Conservation (phyloP, 2,797 vertebrate genomes). For the Picus viridis region DNA sequence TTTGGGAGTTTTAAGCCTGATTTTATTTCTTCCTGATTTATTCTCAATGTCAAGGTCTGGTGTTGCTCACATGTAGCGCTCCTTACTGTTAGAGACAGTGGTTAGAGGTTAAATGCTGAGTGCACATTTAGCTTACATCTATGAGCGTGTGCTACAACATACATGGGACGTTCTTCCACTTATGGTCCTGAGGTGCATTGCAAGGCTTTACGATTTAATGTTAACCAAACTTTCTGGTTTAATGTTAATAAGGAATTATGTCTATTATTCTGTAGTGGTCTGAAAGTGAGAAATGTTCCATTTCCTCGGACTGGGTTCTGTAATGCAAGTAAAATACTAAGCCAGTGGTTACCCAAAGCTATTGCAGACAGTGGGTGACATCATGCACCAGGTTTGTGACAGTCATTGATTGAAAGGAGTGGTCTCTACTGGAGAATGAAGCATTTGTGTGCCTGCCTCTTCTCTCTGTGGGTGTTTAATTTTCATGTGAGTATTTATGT, state of each 20-base stretch:
- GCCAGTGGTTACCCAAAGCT: not conserved
- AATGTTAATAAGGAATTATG: not conserved
- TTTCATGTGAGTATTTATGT: not conserved
- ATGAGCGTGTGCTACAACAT: fast-evolving
- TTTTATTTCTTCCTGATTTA: not conserved
- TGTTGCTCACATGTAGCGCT: not conserved
- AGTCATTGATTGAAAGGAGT: not conserved
- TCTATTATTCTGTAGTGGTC: not conserved
- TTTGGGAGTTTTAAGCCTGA: not conserved
- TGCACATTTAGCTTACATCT: not conserved
- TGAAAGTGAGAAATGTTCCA: not conserved
- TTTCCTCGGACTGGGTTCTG: not conserved
- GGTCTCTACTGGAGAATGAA: not conserved
- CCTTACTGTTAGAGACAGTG: not conserved
- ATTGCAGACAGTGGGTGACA: fast-evolving
- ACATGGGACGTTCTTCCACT: not conserved
- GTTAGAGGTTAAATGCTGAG: not conserved
- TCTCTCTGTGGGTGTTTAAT: not conserved
- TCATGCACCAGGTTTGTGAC: not conserved
- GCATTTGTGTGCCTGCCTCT: not conserved
- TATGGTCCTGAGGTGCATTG: not conserved
- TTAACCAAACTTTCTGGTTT: not conserved
- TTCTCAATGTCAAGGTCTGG: not conserved
- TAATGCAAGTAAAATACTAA: not conserved
- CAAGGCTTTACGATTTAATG: not conserved